A percentile compares a stretch with the other conserved stretches of the same genome.
phyloP scores from a whole-genome alignment of 2,113 vertebrate species.

The Neolamprologus hecqui region DNA sequence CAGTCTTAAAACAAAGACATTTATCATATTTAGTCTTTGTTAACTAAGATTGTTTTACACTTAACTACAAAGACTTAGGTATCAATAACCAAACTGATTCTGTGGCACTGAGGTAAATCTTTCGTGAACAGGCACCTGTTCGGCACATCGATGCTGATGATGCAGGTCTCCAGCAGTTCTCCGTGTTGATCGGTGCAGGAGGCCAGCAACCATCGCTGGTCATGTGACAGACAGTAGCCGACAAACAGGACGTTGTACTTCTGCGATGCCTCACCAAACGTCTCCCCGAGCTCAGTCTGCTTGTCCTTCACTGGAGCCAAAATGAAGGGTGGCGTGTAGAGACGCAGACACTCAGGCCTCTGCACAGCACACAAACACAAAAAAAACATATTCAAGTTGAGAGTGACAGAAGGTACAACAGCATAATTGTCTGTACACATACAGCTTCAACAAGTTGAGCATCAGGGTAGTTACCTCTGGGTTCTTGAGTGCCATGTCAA shows the following conservation, averaged over 20 bases:
- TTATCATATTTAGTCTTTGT: not conserved
- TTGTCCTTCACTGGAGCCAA: slow-evolving; percentile 97
- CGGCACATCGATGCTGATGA: slow-evolving; percentile 93
- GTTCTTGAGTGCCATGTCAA: slow-evolving; percentile 92
- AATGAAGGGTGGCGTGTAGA: slow-evolving; percentile 95
- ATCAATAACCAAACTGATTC: not conserved
- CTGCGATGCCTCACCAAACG: slow-evolving; percentile 93
- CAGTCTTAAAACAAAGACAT: not conserved
- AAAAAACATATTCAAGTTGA: not conserved
- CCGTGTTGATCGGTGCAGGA: slow-evolving; percentile 95
- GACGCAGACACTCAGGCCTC: slow-evolving; percentile 89
- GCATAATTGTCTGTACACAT: not conserved
- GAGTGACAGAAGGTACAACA: not conserved
- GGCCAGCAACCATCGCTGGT: slow-evolving; percentile 95
- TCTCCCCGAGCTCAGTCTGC: slow-evolving; percentile 94
- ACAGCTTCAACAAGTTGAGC: not conserved
- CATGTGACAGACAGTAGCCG: slow-evolving; percentile 95
- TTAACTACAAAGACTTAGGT: not conserved
- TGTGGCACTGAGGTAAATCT: too few species aligned
- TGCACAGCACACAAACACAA: slow-evolving; percentile 32
- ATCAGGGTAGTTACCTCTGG: slow-evolving; percentile 74
- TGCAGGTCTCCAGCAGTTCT: slow-evolving; percentile 92
- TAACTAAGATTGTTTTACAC: not conserved
- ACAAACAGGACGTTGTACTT: slow-evolving; percentile 98
- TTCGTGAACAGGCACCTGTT: slow-evolving; percentile 69